Conservation (phyloP, 2,888 invertebrate genomes). For the Teinopalpus imperialis region DNA sequence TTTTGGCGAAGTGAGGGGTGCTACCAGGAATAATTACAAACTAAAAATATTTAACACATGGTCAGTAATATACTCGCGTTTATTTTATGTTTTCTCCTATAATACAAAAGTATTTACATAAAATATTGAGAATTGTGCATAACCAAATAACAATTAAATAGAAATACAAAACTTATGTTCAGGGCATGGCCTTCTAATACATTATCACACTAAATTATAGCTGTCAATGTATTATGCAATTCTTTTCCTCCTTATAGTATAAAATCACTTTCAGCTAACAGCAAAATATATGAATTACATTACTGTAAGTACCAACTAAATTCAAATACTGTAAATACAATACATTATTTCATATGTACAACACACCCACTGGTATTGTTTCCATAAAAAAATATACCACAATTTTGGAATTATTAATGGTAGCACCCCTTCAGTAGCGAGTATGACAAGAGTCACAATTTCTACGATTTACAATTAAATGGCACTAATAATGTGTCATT, state of each 20-base stretch:
- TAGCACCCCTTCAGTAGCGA: conserved; percentile 83
- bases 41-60: conserved; percentile 80
- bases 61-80: conserved; percentile 82
- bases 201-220: conserved; percentile 73
- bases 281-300: conserved; percentile 76
- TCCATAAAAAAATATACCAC: conserved; percentile 81
- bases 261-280: conserved; percentile 80
- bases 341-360: conserved; percentile 76
- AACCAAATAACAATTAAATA: conserved; percentile 83
- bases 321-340: conserved; percentile 80
- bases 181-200: conserved; percentile 75
- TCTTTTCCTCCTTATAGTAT: conserved; percentile 73
- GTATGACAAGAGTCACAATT: conserved; percentile 83
- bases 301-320: conserved; percentile 80
- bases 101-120: conserved; percentile 83
- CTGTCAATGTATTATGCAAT: conserved; percentile 79
- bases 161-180: conserved; percentile 79
- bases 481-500: conserved; percentile 79
- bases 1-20: conserved; percentile 79
- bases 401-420: conserved; percentile 81
- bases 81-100: conserved; percentile 82
- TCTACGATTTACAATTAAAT: conserved; percentile 80
- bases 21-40: conserved; percentile 83
- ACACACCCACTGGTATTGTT: conserved; percentile 79
- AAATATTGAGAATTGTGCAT: conserved; percentile 83